Conservation (phyloP, 2,797 vertebrate species). For the Pampus argenteus region DNA sequence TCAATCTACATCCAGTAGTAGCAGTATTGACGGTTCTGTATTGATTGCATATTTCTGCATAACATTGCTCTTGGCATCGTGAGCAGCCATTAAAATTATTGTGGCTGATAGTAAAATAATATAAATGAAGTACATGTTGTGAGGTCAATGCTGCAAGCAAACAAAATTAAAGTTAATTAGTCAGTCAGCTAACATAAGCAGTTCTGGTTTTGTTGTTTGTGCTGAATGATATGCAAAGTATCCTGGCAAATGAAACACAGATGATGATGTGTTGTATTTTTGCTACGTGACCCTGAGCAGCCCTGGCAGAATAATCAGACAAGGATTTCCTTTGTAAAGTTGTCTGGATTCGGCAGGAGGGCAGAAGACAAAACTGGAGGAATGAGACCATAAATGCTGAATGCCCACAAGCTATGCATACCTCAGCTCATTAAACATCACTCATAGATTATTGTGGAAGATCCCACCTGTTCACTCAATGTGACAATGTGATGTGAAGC, state of each 20-base stretch:
- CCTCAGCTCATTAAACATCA: slow-evolving; percentile 16
- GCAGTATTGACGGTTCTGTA: slow-evolving; percentile 9
- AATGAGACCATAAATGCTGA: neutral
- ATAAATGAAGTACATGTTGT: slow-evolving; percentile 12
- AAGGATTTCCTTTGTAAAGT: slow-evolving; percentile 62
- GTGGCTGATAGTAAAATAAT: slow-evolving; percentile 14
- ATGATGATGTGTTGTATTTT: slow-evolving; percentile 13
- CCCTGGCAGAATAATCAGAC: slow-evolving; percentile 50
- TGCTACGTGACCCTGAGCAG: slow-evolving; percentile 11
- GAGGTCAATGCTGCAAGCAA: slow-evolving; percentile 24
- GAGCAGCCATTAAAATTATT: neutral
- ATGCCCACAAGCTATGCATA: slow-evolving; percentile 29
- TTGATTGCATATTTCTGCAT: slow-evolving; percentile 22
- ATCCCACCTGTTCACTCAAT: slow-evolving; percentile 4
- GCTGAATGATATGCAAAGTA: slow-evolving; percentile 1
- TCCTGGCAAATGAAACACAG: neutral
- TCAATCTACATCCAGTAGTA: neutral
- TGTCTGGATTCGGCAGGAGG: slow-evolving; percentile 19
- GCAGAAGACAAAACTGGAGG: slow-evolving; percentile 17
- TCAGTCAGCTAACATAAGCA: neutral
- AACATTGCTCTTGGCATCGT: neutral
- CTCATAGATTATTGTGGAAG: slow-evolving; percentile 18
- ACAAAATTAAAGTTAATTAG: slow-evolving; percentile 3
- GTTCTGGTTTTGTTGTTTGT: slow-evolving; percentile 18
- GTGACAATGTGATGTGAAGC: slow-evolving; percentile 10